A percentile compares a stretch with the other conserved stretches of the same genome.
These are phyloP conservation scores for Gallinago solitaria DNA, from an alignment of 2,797 vertebrate genomes.

Conservation along the genomic window DNA sequence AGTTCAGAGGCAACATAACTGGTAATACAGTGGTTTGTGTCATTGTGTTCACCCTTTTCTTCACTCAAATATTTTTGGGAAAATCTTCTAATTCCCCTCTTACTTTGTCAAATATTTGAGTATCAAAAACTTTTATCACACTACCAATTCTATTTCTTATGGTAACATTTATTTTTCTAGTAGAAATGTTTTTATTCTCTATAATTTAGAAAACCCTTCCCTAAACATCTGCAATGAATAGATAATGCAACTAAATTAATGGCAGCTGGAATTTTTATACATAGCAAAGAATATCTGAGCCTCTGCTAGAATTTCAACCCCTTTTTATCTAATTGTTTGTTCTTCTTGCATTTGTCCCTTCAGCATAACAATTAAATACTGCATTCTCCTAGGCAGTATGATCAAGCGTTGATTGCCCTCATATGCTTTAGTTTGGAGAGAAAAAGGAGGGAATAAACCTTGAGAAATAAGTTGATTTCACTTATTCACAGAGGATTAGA, in stretches of 20 bases:
- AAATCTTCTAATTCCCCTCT: background rate
- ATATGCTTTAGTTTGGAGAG: background rate
- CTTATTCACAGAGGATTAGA: background rate
- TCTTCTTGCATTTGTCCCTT: conserved; percentile 9
- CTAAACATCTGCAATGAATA: conserved; percentile 16
- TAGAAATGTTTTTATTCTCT: background rate
- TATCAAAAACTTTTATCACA: background rate
- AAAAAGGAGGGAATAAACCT: background rate
- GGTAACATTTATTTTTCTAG: background rate
- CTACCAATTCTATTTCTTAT: background rate
- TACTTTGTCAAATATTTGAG: background rate
- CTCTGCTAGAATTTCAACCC: background rate
- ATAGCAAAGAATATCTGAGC: background rate
- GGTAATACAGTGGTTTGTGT: background rate
- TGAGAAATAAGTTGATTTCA: background rate
- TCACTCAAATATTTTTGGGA: background rate
- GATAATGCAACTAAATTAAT: conserved; percentile 20
- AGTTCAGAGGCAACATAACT: background rate
- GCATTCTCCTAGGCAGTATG: background rate
- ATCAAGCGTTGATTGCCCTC: background rate
- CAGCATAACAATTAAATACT: background rate
- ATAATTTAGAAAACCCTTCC: background rate
- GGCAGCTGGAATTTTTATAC: conserved; percentile 2
- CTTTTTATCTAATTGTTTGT: background rate
- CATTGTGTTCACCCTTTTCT: background rate